phyloP scores from a whole-genome alignment of 2,888 invertebrate genomes.

The Colostygia pectinataria region DNA sequence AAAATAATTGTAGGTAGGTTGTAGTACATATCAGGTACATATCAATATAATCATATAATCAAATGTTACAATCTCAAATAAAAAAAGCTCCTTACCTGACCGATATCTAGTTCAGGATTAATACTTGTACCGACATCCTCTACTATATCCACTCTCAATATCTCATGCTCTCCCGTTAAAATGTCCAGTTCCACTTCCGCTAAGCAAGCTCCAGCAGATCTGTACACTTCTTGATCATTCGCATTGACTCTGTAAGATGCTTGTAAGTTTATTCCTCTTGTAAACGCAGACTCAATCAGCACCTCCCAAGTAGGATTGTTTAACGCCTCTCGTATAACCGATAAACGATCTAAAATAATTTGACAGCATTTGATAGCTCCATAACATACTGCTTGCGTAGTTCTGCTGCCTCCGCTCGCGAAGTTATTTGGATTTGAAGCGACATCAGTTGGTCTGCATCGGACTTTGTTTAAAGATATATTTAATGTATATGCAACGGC shows the following conservation, averaged over 20 bases:
- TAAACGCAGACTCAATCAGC: slow-evolving; percentile 74
- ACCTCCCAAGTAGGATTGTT: slow-evolving; percentile 77
- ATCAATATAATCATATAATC: too few species aligned
- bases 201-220: slow-evolving; percentile 81
- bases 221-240: slow-evolving; percentile 53
- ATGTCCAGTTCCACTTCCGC: slow-evolving; percentile 89
- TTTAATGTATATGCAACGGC: slow-evolving; percentile 85
- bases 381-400: slow-evolving; percentile 53
- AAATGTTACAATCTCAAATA: too few species aligned
- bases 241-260: slow-evolving; percentile 51
- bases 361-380: slow-evolving; percentile 76
- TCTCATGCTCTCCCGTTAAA: slow-evolving; percentile 86
- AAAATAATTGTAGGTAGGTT: background rate
- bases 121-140: slow-evolving; percentile 87
- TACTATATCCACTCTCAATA: slow-evolving; percentile 84
- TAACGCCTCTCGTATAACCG: slow-evolving; percentile 64
- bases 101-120: slow-evolving; percentile 86
- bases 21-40: too few species aligned
- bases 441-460: slow-evolving; percentile 85
- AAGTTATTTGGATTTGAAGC: slow-evolving; percentile 85
- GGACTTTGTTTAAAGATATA: slow-evolving; percentile 85
- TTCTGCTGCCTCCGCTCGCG: slow-evolving; percentile 85
- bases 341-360: slow-evolving; percentile 71
- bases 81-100: slow-evolving; percentile 72
- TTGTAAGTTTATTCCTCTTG: slow-evolving; percentile 60